phyloP scores from a whole-genome alignment of 2,113 vertebrate genomes.

The Atractosteus spatula region DNA sequence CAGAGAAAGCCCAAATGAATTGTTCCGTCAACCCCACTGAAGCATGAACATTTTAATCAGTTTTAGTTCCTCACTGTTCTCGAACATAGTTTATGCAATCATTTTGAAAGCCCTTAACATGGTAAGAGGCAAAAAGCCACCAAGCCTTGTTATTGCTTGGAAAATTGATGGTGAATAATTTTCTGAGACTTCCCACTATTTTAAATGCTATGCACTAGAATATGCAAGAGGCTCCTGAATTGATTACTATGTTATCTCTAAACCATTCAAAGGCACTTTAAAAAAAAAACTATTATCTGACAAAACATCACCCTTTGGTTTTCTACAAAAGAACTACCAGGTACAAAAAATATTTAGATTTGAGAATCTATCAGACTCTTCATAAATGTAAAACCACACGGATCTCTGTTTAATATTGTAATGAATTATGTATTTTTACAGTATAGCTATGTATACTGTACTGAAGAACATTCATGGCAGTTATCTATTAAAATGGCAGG shows the following conservation, averaged over 20 bases:
- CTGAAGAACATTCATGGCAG: too few species aligned
- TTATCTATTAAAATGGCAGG: too few species aligned
- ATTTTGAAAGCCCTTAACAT: constrained; percentile 84
- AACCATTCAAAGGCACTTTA: neutral
- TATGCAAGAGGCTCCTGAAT: neutral
- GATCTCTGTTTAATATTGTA: neutral
- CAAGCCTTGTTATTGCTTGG: constrained; percentile 82
- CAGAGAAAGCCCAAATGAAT: constrained; percentile 83
- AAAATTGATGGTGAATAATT: constrained; percentile 86
- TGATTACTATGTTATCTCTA: neutral
- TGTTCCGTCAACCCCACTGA: constrained; percentile 82
- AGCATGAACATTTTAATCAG: constrained; percentile 87
- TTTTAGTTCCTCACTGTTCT: constrained; percentile 84
- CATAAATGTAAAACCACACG: neutral
- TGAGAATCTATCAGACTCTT: neutral
- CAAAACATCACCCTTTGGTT: neutral
- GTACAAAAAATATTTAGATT: neutral
- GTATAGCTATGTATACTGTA: too few species aligned
- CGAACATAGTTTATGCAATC: constrained; percentile 81
- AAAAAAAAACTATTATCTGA: too few species aligned
- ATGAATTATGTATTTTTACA: too few species aligned
- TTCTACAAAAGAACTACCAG: neutral
- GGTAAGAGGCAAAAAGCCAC: constrained; percentile 82
- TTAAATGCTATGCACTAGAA: neutral
- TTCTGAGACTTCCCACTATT: constrained; percentile 76